These are phyloP conservation scores for Eucera pruinosa DNA, from an alignment of 2,888 invertebrate species.

Conservation along the genomic window DNA sequence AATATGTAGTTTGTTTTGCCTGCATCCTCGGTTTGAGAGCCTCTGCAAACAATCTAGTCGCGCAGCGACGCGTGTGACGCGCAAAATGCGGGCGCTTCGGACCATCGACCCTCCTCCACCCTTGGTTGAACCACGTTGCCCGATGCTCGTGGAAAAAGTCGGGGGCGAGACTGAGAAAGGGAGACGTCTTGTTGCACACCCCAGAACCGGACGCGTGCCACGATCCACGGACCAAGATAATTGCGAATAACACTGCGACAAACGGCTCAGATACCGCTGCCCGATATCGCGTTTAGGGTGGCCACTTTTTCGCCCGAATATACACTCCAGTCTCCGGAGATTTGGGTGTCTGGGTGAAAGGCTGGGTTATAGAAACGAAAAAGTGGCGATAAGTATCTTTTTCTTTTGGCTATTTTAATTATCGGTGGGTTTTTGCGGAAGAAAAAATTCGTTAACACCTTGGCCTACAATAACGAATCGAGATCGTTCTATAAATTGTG, in stretches of 20 bases:
- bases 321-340: background rate
- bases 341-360: background rate
- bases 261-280: slow-evolving; percentile 78
- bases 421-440: too few relatives aligned
- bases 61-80: slow-evolving; percentile 84
- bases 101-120: slow-evolving; percentile 81
- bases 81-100: slow-evolving; percentile 84
- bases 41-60: slow-evolving; percentile 85
- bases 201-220: slow-evolving; percentile 79
- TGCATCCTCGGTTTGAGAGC: slow-evolving; percentile 78
- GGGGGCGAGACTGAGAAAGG: slow-evolving; percentile 33
- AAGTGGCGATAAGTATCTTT: background rate
- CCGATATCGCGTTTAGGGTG: slow-evolving; percentile 68
- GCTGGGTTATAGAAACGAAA: background rate
- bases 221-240: slow-evolving; percentile 82
- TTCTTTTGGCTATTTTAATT: too few relatives aligned
- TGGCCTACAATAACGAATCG: too few relatives aligned
- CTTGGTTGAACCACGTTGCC: slow-evolving; percentile 58
- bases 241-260: slow-evolving; percentile 84
- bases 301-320: slow-evolving; percentile 30
- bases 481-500: too few relatives aligned
- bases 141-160: slow-evolving; percentile 62
- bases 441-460: too few relatives aligned
- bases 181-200: slow-evolving; percentile 60
- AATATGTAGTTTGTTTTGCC: slow-evolving; percentile 71